phyloP scores from a whole-genome alignment of 2,113 vertebrate species.

The Corythornis vintsioides region DNA sequence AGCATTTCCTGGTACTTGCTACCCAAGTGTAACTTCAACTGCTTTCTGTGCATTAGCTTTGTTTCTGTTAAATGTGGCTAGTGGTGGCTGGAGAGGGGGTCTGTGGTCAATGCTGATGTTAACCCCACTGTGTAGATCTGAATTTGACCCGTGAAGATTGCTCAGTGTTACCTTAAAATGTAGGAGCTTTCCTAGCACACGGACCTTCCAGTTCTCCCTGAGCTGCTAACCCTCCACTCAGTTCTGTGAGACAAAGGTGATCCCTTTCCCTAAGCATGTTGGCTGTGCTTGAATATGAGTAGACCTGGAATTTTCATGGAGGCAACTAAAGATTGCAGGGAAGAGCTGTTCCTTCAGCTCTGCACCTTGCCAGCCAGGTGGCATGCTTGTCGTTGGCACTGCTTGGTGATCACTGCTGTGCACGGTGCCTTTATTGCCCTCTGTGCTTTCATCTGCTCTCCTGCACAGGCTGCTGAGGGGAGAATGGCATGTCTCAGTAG shows the following conservation, averaged over 20 bases:
- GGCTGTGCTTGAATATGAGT: background rate
- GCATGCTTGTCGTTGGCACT: background rate
- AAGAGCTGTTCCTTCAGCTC: background rate
- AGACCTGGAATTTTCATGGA: background rate
- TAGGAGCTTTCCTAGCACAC: background rate
- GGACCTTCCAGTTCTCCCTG: background rate
- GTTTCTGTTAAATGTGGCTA: background rate
- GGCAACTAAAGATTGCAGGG: background rate
- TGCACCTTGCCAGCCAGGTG: conserved; percentile 23
- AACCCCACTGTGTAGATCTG: background rate
- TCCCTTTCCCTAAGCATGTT: background rate
- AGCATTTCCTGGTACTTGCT: background rate
- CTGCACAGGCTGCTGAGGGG: background rate
- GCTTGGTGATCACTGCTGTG: background rate
- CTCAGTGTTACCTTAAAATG: background rate
- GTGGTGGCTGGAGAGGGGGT: background rate
- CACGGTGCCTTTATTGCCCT: background rate
- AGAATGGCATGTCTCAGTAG: background rate
- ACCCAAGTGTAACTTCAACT: background rate
- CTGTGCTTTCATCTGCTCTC: background rate
- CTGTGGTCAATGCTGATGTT: background rate
- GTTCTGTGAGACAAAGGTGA: background rate
- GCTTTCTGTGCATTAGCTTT: background rate
- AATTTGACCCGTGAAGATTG: background rate
- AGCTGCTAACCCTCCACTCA: background rate